Percentiles rank a stretch among this genome's conserved stretches.
Conservation (phyloP, 2,888 invertebrate species). For the Andrena hattorfiana region DNA sequence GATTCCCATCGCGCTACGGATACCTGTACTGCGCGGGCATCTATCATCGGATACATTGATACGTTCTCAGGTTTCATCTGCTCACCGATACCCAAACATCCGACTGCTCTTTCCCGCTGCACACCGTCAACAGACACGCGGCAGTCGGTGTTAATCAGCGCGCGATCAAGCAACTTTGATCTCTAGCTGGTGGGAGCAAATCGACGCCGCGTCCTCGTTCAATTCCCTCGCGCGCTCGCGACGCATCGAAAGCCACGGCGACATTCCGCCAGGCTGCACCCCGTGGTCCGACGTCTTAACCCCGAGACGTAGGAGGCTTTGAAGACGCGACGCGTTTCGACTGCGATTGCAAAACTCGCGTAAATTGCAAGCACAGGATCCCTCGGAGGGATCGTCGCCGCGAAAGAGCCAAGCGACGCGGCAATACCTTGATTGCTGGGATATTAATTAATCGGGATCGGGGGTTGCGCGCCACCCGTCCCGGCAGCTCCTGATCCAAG, state of each 20-base stretch:
- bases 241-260: slow-evolving; percentile 25
- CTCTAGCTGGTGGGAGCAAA: slow-evolving; percentile 13
- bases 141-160: slow-evolving; percentile 58
- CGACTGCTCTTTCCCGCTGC: slow-evolving; percentile 1
- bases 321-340: slow-evolving; percentile 12
- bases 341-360: slow-evolving; percentile 36
- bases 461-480: not conserved
- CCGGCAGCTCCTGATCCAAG: slow-evolving; percentile 39
- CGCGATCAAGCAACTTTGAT: slow-evolving; percentile 66
- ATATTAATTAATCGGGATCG: slow-evolving; percentile 67
- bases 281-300: slow-evolving; percentile 19
- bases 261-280: slow-evolving; percentile 31
- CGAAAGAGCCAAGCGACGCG: slow-evolving; percentile 33
- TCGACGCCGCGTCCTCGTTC: not conserved
- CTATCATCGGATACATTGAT: too few species aligned
- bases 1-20: too few species aligned
- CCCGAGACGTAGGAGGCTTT: slow-evolving; percentile 7
- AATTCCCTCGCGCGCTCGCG: not conserved
- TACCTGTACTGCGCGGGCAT: too few species aligned
- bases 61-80: not conserved
- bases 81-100: not conserved
- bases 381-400: slow-evolving; percentile 56
- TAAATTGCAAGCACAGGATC: slow-evolving; percentile 42
- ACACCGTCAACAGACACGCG: not conserved
- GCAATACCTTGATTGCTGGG: slow-evolving; percentile 66